A percentile compares a stretch with the other conserved stretches of the same genome.
phyloP scores from a whole-genome alignment of 2,888 invertebrate species.

The Tipula unca region DNA sequence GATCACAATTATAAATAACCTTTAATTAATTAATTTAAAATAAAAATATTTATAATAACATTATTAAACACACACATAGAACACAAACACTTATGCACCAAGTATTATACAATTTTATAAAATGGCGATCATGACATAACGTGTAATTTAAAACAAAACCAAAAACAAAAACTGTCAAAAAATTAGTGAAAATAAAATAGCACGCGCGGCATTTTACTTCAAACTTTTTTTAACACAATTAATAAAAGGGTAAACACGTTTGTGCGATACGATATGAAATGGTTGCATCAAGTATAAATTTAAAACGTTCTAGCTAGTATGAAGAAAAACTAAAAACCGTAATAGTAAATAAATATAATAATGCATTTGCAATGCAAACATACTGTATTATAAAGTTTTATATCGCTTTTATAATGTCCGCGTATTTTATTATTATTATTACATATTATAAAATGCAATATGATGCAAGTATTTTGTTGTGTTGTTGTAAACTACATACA shows the following conservation, averaged over 20 bases:
- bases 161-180: background rate
- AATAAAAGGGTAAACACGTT: background rate
- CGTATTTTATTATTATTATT: background rate
- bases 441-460: background rate
- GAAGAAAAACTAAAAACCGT: background rate
- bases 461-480: background rate
- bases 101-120: background rate
- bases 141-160: background rate
- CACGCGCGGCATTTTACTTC: background rate
- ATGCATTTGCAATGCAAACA: background rate
- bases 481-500: background rate
- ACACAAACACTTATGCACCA: background rate
- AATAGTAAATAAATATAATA: background rate
- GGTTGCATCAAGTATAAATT: background rate
- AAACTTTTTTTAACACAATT: background rate
- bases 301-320: background rate
- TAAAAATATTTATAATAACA: background rate
- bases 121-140: background rate
- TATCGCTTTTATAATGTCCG: background rate
- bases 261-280: background rate
- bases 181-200: background rate
- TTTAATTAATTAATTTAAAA: background rate
- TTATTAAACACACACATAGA: background rate
- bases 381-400: background rate
- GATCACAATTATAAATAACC: background rate